Conservation (phyloP, 2,797 vertebrate genomes). For the Carapus acus region DNA sequence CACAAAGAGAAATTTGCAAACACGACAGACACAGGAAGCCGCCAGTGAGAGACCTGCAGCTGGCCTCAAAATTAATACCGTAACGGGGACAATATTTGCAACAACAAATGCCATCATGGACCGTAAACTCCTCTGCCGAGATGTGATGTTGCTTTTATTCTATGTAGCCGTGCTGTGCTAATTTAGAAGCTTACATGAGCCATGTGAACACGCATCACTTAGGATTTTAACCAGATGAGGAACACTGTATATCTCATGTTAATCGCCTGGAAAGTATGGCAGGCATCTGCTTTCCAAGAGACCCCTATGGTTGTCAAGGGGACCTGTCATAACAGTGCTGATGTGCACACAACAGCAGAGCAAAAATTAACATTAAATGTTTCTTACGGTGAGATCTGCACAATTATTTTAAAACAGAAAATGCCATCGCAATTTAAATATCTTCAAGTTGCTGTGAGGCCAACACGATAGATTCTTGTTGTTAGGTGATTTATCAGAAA, state of each 20-base stretch:
- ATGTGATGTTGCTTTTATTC: slow-evolving; percentile 26
- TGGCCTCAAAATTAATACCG: slow-evolving; percentile 64
- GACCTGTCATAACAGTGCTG: slow-evolving; percentile 6
- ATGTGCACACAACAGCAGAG: neutral
- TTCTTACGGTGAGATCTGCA: neutral
- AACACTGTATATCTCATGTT: slow-evolving; percentile 29
- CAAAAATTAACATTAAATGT: neutral
- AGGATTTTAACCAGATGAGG: slow-evolving; percentile 49
- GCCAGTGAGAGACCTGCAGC: slow-evolving; percentile 60
- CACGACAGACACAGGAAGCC: slow-evolving; percentile 67
- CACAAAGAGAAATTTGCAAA: slow-evolving; percentile 64
- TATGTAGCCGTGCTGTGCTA: slow-evolving; percentile 44
- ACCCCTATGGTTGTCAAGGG: slow-evolving; percentile 18
- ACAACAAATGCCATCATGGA: slow-evolving; percentile 30
- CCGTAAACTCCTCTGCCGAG: slow-evolving; percentile 25
- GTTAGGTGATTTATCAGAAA: neutral
- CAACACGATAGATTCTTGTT: no score
- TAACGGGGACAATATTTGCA: slow-evolving; percentile 39
- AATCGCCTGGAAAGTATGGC: slow-evolving; percentile 31
- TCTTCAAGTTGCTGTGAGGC: no score
- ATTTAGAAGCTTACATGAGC: slow-evolving; percentile 48
- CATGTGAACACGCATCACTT: slow-evolving; percentile 41
- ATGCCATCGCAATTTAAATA: no score
- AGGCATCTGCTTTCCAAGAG: slow-evolving; percentile 19
- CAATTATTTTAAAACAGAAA: neutral